These are phyloP conservation scores for Sceloporus tristichus DNA, from an alignment of 2,113 vertebrate species.

Conservation along the genomic window DNA sequence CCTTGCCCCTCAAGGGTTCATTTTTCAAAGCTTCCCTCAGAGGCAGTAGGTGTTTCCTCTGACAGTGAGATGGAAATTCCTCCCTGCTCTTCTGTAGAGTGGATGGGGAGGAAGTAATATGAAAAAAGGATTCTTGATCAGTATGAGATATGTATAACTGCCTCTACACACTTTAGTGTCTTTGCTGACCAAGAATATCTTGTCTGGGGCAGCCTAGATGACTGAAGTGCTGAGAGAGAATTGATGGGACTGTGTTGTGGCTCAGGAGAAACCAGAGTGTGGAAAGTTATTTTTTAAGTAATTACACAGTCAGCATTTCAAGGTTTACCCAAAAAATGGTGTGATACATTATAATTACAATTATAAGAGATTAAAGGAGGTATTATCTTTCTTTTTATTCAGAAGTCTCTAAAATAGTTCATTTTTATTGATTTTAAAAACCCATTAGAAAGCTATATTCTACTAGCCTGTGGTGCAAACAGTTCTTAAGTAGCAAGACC, in stretches of 20 bases:
- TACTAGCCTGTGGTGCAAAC: not conserved
- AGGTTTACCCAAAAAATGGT: too few species aligned
- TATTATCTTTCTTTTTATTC: not conserved
- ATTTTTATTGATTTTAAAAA: not conserved
- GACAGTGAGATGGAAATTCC: not conserved
- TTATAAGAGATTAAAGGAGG: not conserved
- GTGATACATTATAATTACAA: not conserved
- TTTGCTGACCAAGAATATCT: not conserved
- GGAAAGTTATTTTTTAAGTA: not conserved
- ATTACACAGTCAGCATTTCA: not conserved
- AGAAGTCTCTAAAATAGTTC: not conserved
- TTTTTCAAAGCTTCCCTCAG: not conserved
- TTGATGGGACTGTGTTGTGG: not conserved
- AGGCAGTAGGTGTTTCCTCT: not conserved
- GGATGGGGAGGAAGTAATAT: not conserved
- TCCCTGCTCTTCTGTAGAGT: not conserved
- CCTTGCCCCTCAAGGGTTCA: not conserved
- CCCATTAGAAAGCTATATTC: not conserved
- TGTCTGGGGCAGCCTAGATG: not conserved
- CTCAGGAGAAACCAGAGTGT: not conserved
- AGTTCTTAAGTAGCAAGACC: too few species aligned
- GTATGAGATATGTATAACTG: fast-evolving
- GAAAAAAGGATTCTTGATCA: not conserved
- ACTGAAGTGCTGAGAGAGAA: conserved; percentile 20
- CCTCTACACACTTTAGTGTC: conserved; percentile 11